These are phyloP conservation scores for Halichoeres trimaculatus DNA, from an alignment of 2,113 vertebrate genomes.

Conservation along the genomic window DNA sequence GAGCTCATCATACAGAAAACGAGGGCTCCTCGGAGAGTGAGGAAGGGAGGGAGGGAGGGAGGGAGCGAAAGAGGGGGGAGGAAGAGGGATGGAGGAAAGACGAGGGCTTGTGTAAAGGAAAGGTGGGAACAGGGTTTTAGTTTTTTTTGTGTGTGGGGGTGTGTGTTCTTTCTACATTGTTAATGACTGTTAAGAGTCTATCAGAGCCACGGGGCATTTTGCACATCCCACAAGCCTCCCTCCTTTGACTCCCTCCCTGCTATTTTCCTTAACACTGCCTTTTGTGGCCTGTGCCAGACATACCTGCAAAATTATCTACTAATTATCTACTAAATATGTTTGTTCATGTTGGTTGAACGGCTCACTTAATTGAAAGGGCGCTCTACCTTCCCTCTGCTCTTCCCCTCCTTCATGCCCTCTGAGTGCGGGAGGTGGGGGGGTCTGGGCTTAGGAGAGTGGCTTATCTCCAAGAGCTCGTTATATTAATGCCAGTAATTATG, in stretches of 20 bases:
- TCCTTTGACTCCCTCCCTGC: slow-evolving; percentile 76
- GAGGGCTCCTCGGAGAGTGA: slow-evolving; percentile 69
- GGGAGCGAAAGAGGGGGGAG: slow-evolving; percentile 49
- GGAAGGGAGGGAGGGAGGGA: slow-evolving; percentile 51
- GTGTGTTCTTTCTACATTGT: slow-evolving; percentile 54
- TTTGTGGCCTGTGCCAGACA: slow-evolving; percentile 85
- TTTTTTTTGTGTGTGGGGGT: slow-evolving; percentile 37
- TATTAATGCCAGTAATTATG: slow-evolving; percentile 91
- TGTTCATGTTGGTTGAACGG: slow-evolving; percentile 87
- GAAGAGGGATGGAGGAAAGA: slow-evolving; percentile 38
- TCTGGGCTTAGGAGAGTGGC: slow-evolving; percentile 82
- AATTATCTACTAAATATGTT: slow-evolving; percentile 93
- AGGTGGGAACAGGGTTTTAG: slow-evolving; percentile 55
- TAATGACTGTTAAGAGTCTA: slow-evolving; percentile 76
- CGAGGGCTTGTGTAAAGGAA: slow-evolving; percentile 63
- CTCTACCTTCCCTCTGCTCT: slow-evolving; percentile 71
- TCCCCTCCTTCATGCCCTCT: slow-evolving; percentile 60
- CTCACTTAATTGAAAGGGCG: slow-evolving; percentile 87
- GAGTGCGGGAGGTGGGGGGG: slow-evolving; percentile 65
- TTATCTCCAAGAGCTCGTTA: slow-evolving; percentile 88
- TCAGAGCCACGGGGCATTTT: slow-evolving; percentile 66
- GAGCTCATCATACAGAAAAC: slow-evolving; percentile 83
- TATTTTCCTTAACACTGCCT: slow-evolving; percentile 82
- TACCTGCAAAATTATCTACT: slow-evolving; percentile 89
- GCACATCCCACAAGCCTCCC: slow-evolving; percentile 79